Percentiles rank a stretch among this genome's conserved stretches.
Conservation (phyloP, 2,797 vertebrate species). For the Gephyroberyx darwinii region DNA sequence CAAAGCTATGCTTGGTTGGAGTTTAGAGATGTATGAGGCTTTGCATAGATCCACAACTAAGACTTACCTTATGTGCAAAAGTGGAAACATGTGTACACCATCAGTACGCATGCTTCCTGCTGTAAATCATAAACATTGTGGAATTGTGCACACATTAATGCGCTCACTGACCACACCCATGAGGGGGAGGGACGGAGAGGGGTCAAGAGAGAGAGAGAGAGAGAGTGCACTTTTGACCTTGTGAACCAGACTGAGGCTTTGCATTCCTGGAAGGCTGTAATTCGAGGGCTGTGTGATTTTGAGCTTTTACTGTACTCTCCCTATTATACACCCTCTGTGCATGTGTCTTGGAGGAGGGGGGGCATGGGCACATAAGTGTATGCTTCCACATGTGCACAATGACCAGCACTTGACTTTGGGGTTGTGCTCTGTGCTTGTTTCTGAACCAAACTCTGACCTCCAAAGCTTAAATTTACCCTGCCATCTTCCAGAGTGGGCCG, state of each 20-base stretch:
- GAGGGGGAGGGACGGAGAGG: neutral
- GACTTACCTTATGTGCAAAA: slow-evolving; percentile 14
- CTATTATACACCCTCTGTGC: slow-evolving; percentile 48
- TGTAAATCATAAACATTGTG: slow-evolving; percentile 40
- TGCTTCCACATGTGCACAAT: slow-evolving; percentile 27
- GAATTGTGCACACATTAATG: slow-evolving; percentile 30
- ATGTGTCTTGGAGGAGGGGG: neutral
- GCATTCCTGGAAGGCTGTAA: slow-evolving; percentile 51
- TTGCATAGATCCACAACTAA: neutral
- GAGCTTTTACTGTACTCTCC: slow-evolving; percentile 40
- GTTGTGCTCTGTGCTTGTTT: slow-evolving; percentile 34
- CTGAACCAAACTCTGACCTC: slow-evolving; percentile 57
- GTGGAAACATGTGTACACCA: slow-evolving; percentile 36
- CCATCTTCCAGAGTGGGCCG: slow-evolving; percentile 30
- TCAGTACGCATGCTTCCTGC: slow-evolving; percentile 9
- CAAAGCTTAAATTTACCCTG: slow-evolving; percentile 46
- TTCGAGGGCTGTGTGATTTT: slow-evolving; percentile 49
- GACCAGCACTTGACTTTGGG: slow-evolving; percentile 59
- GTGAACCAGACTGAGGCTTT: slow-evolving; percentile 36
- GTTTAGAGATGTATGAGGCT: neutral
- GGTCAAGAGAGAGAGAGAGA: slow-evolving; percentile 1
- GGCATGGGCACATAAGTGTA: neutral
- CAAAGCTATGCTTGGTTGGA: neutral
- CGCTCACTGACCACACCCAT: slow-evolving; percentile 4
- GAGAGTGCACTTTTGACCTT: slow-evolving; percentile 46